Evolutionary conservation across 2,888 invertebrate genomes (phyloP).

Genomic region (Sipha maydis): DNA sequence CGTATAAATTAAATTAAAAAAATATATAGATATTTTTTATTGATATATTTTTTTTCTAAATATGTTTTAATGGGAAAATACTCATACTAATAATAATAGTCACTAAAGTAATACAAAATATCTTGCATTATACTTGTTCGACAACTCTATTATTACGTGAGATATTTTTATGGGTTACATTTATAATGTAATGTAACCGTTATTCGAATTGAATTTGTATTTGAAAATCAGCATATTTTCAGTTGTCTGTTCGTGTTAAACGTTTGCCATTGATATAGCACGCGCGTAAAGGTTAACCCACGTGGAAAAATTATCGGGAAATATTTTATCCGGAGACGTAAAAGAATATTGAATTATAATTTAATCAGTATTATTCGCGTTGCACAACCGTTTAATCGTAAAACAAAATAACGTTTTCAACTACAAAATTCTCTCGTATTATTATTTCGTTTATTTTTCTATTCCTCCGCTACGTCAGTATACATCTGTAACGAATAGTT

Average conservation of each 20-base stretch:
- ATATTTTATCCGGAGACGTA: not conserved
- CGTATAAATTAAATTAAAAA: no score
- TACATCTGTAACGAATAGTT: not conserved
- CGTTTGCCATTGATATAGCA: not conserved
- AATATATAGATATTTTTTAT: no score
- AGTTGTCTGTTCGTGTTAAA: not conserved
- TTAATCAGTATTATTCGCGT: not conserved
- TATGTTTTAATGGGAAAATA: not conserved
- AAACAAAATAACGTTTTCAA: not conserved
- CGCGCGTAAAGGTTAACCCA: not conserved
- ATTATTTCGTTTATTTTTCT: not conserved
- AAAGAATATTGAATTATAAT: slow-evolving; percentile 4
- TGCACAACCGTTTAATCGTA: not conserved
- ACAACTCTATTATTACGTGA: slow-evolving; percentile 1
- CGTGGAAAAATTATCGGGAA: not conserved
- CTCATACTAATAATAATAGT: not conserved
- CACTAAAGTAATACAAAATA: not conserved
- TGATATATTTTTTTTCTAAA: no score
- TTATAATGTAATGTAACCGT: not conserved
- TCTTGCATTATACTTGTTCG: not conserved
- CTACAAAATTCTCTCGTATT: not conserved
- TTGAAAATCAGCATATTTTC: not conserved
- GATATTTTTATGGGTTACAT: not conserved
- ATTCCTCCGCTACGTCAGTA: not conserved
- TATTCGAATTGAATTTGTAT: slow-evolving; percentile 11